phyloP scores from a whole-genome alignment of 1,140 invertebrate species.

The Brachionus plicatilis region DNA sequence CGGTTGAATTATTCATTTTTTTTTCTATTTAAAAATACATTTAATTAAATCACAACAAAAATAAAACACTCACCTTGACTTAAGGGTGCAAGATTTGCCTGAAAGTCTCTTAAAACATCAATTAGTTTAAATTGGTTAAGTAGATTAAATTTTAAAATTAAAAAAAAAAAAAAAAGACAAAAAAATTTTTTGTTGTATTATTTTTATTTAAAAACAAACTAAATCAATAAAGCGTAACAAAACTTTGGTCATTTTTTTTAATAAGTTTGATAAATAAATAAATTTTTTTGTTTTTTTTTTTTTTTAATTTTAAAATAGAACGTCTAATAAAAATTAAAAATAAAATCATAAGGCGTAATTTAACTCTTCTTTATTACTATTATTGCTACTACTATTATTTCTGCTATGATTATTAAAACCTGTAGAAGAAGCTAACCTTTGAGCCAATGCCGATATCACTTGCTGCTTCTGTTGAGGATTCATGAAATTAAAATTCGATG shows the following conservation, averaged over 20 bases:
- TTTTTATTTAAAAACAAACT: constrained; percentile 26
- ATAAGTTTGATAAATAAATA: constrained; percentile 28
- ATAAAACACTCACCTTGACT: background rate
- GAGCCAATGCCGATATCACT: constrained; percentile 1
- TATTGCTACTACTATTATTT: constrained; percentile 21
- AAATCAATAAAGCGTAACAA: constrained; percentile 14
- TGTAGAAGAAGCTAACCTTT: constrained; percentile 34
- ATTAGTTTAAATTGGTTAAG: background rate
- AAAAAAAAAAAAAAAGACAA: constrained; percentile 27
- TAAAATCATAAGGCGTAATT: background rate
- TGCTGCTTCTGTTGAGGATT: constrained; percentile 29
- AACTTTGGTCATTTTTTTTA: background rate
- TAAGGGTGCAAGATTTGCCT: background rate
- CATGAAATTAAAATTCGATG: background rate
- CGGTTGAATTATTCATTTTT: background rate
- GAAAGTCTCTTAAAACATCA: background rate
- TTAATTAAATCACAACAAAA: background rate
- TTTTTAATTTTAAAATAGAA: constrained; percentile 23
- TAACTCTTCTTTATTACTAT: constrained; percentile 29
- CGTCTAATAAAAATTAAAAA: background rate
- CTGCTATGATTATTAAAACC: background rate
- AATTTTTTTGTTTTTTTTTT: constrained; percentile 36
- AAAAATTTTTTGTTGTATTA: constrained; percentile 7
- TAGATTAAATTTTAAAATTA: background rate
- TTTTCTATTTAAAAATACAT: background rate